Evolutionary conservation across 2,888 invertebrate genomes (phyloP), one percentile per base, ranked within the genome.

Genomic region (Morinoia aosen): DNA sequence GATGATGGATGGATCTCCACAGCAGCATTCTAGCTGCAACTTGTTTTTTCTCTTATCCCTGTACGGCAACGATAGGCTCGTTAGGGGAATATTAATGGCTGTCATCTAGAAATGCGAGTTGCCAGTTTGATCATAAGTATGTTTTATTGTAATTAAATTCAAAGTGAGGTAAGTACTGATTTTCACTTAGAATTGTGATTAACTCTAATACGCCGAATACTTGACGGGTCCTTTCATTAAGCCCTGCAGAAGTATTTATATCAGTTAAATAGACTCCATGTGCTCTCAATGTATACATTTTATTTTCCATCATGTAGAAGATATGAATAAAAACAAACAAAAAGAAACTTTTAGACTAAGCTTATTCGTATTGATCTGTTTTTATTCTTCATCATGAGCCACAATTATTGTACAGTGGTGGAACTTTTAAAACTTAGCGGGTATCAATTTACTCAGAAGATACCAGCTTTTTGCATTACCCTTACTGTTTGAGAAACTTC

Each of bases 1-100:
- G 93, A 93, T 93, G 93, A 93, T 93, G 93, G 93, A 93, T 93
- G 93, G 93, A 93, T 57, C 93, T 93, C 93, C 93, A 93, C 57
- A 16, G 93, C 93, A 57, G 93, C 93, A 57, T 93, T 93, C 93
- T 90, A 48, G 90, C 90, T 40, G 19, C n/a, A 11, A 3, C 58
- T 25, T n/a, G n/a, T 57, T 33, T 39, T 48, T 90, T 40, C 25
- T 90, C 57, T 93, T 93, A 33, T 93, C 93, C n/a, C 33, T 93
- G 25, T 48, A 90, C 57, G 39, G 57, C 93, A 57, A n/a, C 57
- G 93, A 58, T 93, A 93, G 48, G 57, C 93, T 93, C 93, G 93
- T 33, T 57, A 33, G 11, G 57, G 48, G 93, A 93, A 93, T 93
- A 93, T 93, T 93, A 93, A 93, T 93, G 93, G 93, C 56, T 3